Base-by-base conservation (phyloP, 1,140 invertebrate species). In the Drosophila santomea region DNA sequence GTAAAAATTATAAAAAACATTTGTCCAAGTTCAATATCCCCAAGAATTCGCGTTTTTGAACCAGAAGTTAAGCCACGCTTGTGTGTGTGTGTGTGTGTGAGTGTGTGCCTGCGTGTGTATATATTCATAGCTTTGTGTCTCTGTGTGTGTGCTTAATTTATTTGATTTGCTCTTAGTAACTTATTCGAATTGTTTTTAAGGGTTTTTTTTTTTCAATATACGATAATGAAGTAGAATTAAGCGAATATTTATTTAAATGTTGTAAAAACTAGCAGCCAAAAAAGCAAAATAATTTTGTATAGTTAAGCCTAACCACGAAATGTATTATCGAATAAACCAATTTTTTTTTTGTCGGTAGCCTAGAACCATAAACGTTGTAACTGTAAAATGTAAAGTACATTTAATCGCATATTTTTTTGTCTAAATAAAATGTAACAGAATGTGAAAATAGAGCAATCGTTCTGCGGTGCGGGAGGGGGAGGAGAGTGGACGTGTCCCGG, bases 261-360 rank as follows among this genome's bases (percentile, higher is more conserved):
- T 89, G 85, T 89, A 78, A 71, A 80, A 79, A 90, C 71, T 74
- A 86, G 69, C 80, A 90, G 84, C 80, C 84, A 88, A 88, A 86
- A 63, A 74, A 56, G 43, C 57, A 45, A 58, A 50, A 35, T 15
- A 61, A 61, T 41, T 66, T 35, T 72, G 57, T 56, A 67, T 66
- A 83, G 47, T 64, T 84, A 79, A 85, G 74, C 67, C 63, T 56
- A 78, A 61, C 78, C 74, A 74, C 68, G 51, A 86, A 74, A 69
- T 84, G 80, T 83, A 83, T 83, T 84, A 83, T 57, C 69, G 64
- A 56, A 86, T 41, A 57, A 57, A 41, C 8, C 0, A 0, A 14
- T 28, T 28, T 48, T 28, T 32, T 68, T 77, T 43, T 71, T 67
- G 57, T 75, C 74, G 17, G 4, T 74, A 55, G 66, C 43, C 17